Percentiles rank a stretch among this genome's conserved stretches.
phyloP scores from a whole-genome alignment of 2,797 vertebrate species.

The Pseudomugil gertrudae region DNA sequence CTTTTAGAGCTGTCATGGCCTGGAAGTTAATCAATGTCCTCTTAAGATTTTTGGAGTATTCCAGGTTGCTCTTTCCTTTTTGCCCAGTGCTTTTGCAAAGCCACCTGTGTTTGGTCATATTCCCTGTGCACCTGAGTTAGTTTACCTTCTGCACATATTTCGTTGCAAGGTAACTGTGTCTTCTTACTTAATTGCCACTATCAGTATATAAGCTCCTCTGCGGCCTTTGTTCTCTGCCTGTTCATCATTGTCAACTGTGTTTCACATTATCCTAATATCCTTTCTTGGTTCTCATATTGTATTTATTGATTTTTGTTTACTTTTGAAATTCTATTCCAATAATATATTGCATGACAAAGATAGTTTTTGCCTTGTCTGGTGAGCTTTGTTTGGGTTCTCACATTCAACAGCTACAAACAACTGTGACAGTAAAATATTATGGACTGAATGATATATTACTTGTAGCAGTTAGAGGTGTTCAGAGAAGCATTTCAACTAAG shows the following conservation, averaged over 20 bases:
- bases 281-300: background rate
- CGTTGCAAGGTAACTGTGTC: background rate
- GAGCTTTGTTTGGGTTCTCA: background rate
- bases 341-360: background rate
- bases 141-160: background rate
- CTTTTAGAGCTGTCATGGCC: no score
- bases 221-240: background rate
- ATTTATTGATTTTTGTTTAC: background rate
- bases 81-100: background rate
- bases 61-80: no score
- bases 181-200: background rate
- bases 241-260: background rate
- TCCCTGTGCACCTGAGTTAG: background rate
- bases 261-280: background rate
- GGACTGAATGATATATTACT: background rate
- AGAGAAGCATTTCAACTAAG: background rate
- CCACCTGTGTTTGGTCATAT: background rate
- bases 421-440: background rate
- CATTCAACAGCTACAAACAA: background rate
- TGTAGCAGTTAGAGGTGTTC: background rate
- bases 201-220: background rate
- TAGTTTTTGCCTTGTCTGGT: background rate
- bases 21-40: no score
- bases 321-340: background rate
- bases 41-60: no score